Evolutionary conservation across 2,797 vertebrate genomes (phyloP).

Genomic region (Acipenser transmontanus): DNA sequence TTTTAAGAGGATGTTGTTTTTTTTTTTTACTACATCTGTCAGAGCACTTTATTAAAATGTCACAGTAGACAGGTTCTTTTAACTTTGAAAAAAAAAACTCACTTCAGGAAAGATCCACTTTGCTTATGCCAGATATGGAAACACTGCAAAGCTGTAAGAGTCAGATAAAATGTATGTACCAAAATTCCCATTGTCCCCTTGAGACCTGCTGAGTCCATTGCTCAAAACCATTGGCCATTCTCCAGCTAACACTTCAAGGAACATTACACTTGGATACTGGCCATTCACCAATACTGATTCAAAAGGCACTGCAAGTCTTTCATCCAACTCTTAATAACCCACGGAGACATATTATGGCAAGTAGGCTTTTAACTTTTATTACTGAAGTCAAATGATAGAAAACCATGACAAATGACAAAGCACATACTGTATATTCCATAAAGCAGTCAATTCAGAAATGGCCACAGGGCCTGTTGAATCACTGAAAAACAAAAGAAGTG

Average conservation of each 20-base stretch:
- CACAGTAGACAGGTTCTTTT: not conserved
- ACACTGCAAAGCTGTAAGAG: not conserved
- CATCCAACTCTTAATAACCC: slow-evolving; percentile 7
- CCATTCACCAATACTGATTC: slow-evolving; percentile 13
- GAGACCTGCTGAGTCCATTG: slow-evolving; percentile 1
- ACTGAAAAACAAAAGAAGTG: too few species aligned
- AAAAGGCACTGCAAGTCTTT: slow-evolving; percentile 4
- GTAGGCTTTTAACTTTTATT: not conserved
- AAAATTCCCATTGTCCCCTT: not conserved
- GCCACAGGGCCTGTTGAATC: too few species aligned
- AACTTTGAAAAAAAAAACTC: not conserved
- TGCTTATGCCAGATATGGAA: not conserved
- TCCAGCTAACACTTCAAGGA: not conserved
- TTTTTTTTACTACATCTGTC: too few species aligned
- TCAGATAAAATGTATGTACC: not conserved
- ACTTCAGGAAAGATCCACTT: not conserved
- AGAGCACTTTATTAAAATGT: not conserved
- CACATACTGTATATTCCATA: too few species aligned
- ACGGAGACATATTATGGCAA: not conserved
- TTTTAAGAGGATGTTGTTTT: too few species aligned
- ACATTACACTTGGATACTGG: not conserved
- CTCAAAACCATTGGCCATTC: slow-evolving; percentile 1
- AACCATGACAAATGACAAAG: too few species aligned
- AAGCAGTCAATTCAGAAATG: too few species aligned
- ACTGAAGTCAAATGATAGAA: slow-evolving; percentile 6